Evolutionary conservation across 2,888 invertebrate genomes (phyloP), one percentile per base, ranked within the genome.

Genomic region (Orthosia incerta): DNA sequence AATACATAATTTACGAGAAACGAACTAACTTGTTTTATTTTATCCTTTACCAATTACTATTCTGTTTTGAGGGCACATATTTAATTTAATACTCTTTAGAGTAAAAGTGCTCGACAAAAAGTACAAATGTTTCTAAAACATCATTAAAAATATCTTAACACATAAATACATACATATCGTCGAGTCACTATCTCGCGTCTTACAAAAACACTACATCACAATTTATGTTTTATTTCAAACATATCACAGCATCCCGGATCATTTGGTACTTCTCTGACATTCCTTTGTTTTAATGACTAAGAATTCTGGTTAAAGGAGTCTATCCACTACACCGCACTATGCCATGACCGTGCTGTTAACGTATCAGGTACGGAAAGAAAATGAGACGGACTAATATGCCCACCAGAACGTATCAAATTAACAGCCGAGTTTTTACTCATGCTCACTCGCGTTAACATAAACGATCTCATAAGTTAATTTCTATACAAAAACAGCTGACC

Each of bases 181-280:
- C 64, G 69, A 77, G 71, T 78, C 79, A 77, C 67, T 72, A 79
- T 59, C 53, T 71, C 31, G 76, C 62, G 77, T 71, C 73, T 74
- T 82, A 77, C 67, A 77, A 74, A 77, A 80, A 76, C 85, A 79
- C 84, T 84, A 86, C 80, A 87, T 83, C 80, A 84, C 83, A 87
- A 79, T 82, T 77, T 79, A 85, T 87, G 86, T 86, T 86, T 79
- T 85, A 86, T 86, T 88, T 85, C 88, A 89, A 91, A 90, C 89
- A 88, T 90, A 92, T 93, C 92, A 93, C 93, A 93, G 92, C 89
- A 88, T 87, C 86, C 89, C 86, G 84, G 85, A 83, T 69, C 75
- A 81, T 89, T 87, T 89, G 88, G 88, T 90, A 87, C 83, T 74
- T 83, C 84, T 80, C 80, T 74, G 77, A 78, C 80, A 76, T 83